These are phyloP conservation scores for Encarsia formosa DNA, from an alignment of 2,888 invertebrate species.

Conservation along the genomic window DNA sequence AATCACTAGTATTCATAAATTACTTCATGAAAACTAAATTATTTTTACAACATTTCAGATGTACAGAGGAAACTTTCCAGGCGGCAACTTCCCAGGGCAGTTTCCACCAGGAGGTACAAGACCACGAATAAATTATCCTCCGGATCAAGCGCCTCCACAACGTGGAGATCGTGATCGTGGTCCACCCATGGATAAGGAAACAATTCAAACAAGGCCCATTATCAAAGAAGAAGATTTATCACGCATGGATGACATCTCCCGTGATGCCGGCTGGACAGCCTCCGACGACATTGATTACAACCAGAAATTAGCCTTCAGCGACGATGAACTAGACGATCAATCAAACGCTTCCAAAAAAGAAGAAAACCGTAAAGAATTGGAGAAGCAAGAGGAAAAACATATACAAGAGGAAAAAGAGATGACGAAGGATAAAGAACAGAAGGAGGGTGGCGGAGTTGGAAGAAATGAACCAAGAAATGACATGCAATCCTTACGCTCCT, in stretches of 20 bases:
- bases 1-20: too few relatives aligned
- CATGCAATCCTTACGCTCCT: slow-evolving; percentile 34
- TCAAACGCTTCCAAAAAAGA: slow-evolving; percentile 2
- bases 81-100: slow-evolving; percentile 18
- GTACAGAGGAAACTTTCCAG: slow-evolving; percentile 50
- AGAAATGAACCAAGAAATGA: slow-evolving; percentile 23
- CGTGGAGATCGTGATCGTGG: slow-evolving; percentile 37
- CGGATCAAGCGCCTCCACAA: slow-evolving; percentile 37
- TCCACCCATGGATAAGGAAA: slow-evolving; percentile 56
- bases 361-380: slow-evolving; percentile 13
- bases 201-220: slow-evolving; percentile 74
- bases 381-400: slow-evolving; percentile 15
- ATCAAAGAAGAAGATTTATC: slow-evolving; percentile 90
- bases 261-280: slow-evolving; percentile 88
- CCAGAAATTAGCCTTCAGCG: slow-evolving; percentile 90
- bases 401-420: slow-evolving; percentile 38
- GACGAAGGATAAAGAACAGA: slow-evolving; percentile 40
- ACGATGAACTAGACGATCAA: slow-evolving; percentile 68
- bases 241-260: slow-evolving; percentile 85
- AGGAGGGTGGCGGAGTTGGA: slow-evolving; percentile 35
- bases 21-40: not conserved
- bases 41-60: slow-evolving; percentile 36
- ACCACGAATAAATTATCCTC: slow-evolving; percentile 46
- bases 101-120: slow-evolving; percentile 39
- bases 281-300: slow-evolving; percentile 93